phyloP scores from a whole-genome alignment of 1,140 invertebrate genomes.

The Aleiodes sp. region DNA sequence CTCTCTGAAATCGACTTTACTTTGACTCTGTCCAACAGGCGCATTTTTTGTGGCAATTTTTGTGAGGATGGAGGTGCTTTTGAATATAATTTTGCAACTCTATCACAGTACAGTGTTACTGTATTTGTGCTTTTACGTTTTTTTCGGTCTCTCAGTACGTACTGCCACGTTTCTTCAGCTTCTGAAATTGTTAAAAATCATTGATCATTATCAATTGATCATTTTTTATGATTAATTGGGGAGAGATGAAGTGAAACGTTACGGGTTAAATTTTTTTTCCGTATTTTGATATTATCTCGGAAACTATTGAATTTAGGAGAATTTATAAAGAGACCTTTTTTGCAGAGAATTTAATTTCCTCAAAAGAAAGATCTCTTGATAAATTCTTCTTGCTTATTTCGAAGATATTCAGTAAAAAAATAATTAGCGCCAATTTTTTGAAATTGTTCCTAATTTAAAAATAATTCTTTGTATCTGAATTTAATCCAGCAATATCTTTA shows the following conservation, averaged over 20 bases:
- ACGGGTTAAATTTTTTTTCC: too few relatives aligned
- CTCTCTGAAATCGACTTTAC: conserved; percentile 49
- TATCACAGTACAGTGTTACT: conserved; percentile 62
- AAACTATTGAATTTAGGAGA: too few relatives aligned
- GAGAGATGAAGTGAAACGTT: conserved; percentile 23
- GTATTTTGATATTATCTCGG: too few relatives aligned
- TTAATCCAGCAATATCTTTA: too few relatives aligned
- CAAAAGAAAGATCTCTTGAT: too few relatives aligned
- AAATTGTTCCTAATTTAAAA: too few relatives aligned
- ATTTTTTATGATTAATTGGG: conserved; percentile 16
- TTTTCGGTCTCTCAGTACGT: conserved; percentile 62
- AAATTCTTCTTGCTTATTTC: too few relatives aligned
- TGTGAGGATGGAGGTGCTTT: conserved; percentile 53
- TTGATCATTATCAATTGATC: neutral
- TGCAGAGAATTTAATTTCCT: too few relatives aligned
- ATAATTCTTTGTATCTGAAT: too few relatives aligned
- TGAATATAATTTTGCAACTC: conserved; percentile 55
- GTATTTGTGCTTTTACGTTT: conserved; percentile 60
- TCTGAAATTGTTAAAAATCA: conserved; percentile 49
- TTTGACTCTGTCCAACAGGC: conserved; percentile 54
- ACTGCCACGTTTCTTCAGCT: conserved; percentile 63
- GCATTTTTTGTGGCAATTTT: conserved; percentile 55
- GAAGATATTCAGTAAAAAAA: too few relatives aligned
- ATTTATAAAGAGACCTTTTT: too few relatives aligned
- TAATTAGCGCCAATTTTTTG: too few relatives aligned